phyloP scores from a whole-genome alignment of 2,797 vertebrate species.

The Scyliorhinus canicula region DNA sequence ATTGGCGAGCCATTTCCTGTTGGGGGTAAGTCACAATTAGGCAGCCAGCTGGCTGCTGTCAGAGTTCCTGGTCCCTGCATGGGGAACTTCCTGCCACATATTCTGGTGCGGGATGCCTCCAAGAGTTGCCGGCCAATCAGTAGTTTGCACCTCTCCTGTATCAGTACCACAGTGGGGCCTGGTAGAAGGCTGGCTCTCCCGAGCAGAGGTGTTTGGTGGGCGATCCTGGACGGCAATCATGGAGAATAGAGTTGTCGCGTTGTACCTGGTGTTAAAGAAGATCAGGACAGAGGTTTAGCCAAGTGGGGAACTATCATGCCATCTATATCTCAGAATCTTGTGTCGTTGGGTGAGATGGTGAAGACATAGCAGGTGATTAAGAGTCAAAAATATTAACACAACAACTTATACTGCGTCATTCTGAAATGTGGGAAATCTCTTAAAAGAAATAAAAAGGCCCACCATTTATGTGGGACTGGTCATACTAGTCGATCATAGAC shows the following conservation, averaged over 20 bases:
- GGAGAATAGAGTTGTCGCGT: not conserved
- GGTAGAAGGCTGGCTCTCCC: too few relatives aligned
- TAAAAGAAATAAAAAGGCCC: not conserved
- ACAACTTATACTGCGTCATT: not conserved
- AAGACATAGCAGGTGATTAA: not conserved
- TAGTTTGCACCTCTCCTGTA: too few relatives aligned
- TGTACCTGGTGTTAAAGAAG: not conserved
- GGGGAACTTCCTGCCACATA: too few relatives aligned
- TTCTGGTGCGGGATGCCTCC: too few relatives aligned
- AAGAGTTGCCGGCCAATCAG: too few relatives aligned
- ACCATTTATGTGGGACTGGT: not conserved
- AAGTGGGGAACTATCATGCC: not conserved
- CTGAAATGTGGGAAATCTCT: not conserved
- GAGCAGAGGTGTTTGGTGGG: too few relatives aligned
- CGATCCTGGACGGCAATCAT: too few relatives aligned
- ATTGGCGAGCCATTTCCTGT: too few relatives aligned
- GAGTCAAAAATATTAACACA: not conserved
- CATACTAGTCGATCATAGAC: not conserved
- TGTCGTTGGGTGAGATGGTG: not conserved
- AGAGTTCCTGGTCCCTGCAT: too few relatives aligned
- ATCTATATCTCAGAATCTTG: not conserved
- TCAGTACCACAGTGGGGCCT: too few relatives aligned
- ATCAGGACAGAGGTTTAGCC: not conserved
- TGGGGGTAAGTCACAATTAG: too few relatives aligned
- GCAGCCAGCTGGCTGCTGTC: too few relatives aligned